phyloP scores from a whole-genome alignment of 2,797 vertebrate species.

The Myiotriccus ornatus region DNA sequence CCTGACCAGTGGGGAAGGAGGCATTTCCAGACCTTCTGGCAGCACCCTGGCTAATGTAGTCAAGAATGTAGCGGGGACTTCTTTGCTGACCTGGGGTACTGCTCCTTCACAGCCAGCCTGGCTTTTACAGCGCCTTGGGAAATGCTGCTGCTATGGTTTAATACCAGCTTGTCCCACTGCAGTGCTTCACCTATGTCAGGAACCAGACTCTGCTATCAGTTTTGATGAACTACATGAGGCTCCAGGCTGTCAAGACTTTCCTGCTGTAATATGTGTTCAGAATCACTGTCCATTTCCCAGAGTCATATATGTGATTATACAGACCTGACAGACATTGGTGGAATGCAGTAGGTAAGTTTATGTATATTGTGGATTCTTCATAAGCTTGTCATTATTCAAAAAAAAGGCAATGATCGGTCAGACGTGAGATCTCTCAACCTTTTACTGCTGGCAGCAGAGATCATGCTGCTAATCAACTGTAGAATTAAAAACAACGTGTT shows the following conservation, averaged over 20 bases:
- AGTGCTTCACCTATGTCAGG: neutral
- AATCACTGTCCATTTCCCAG: neutral
- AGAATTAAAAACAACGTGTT: neutral
- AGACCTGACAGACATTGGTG: neutral
- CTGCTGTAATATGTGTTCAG: no score
- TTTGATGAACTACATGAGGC: neutral
- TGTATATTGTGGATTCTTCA: neutral
- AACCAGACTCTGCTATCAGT: neutral
- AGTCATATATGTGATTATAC: neutral
- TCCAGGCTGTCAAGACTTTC: neutral
- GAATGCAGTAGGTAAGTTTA: neutral
- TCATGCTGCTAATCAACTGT: neutral
- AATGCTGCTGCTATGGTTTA: neutral
- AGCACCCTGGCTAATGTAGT: neutral
- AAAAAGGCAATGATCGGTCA: neutral
- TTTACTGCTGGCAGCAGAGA: neutral
- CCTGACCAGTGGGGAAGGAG: neutral
- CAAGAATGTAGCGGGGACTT: no score
- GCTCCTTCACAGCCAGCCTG: accelerated
- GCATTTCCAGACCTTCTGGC: neutral
- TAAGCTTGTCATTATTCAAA: neutral
- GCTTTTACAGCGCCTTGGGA: neutral
- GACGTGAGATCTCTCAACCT: neutral
- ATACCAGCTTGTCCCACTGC: neutral
- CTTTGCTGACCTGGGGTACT: accelerated